Percentiles rank a stretch among this genome's conserved stretches.
phyloP scores from a whole-genome alignment of 1,140 invertebrate species.

The Drosophila neocordata region DNA sequence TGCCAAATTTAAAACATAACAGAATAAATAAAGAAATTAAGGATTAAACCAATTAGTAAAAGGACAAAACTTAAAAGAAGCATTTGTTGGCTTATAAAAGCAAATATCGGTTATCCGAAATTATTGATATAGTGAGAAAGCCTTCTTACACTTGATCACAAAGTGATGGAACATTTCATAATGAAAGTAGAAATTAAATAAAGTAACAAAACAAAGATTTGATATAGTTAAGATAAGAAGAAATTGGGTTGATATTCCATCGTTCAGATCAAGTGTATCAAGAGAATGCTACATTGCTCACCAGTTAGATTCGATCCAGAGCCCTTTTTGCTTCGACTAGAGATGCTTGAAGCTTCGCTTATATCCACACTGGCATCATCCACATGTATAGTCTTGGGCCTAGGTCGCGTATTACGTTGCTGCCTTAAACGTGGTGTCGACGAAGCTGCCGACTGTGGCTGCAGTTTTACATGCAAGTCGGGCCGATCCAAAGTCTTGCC shows the following conservation, averaged over 20 bases:
- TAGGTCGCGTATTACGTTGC: slow-evolving; percentile 86
- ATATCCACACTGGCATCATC: slow-evolving; percentile 90
- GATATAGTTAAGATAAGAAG: background rate
- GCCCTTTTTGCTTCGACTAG: slow-evolving; percentile 90
- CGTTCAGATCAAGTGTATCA: background rate
- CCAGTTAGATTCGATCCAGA: slow-evolving; percentile 92
- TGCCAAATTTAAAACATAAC: slow-evolving; percentile 73
- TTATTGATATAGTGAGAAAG: slow-evolving; percentile 45
- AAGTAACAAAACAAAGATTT: background rate
- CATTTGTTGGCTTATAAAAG: slow-evolving; percentile 29
- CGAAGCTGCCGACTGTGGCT: slow-evolving; percentile 66
- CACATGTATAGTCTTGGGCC: slow-evolving; percentile 94
- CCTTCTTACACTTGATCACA: background rate
- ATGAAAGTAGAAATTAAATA: background rate
- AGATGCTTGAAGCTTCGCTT: slow-evolving; percentile 89
- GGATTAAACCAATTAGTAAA: slow-evolving; percentile 52
- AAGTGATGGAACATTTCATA: background rate
- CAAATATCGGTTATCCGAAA: slow-evolving; percentile 25
- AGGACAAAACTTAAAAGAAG: slow-evolving; percentile 18
- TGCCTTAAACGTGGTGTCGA: slow-evolving; percentile 85
- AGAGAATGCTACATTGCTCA: slow-evolving; percentile 74
- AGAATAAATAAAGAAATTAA: slow-evolving; percentile 74
- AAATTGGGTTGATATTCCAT: background rate
- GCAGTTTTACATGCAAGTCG: slow-evolving; percentile 85
- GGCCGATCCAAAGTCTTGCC: slow-evolving; percentile 90